A percentile compares a stretch with the other conserved stretches of the same genome.
phyloP scores from a whole-genome alignment of 2,113 vertebrate genomes.

The Parus major region DNA sequence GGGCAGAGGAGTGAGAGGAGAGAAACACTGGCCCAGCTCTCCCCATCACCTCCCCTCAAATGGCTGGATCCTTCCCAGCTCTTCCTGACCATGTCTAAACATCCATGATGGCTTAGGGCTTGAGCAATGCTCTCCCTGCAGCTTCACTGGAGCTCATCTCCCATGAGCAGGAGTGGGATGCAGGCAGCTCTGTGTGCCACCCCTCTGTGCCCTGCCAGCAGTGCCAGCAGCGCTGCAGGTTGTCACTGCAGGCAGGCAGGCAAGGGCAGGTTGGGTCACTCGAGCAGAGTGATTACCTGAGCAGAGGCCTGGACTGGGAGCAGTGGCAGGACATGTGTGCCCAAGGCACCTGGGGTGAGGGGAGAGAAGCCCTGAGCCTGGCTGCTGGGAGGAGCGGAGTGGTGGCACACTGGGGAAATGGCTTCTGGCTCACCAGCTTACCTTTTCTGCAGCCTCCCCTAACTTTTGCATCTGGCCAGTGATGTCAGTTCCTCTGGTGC shows the following conservation, averaged over 20 bases:
- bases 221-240: fast-evolving
- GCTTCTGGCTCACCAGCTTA: background rate
- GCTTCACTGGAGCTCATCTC: background rate
- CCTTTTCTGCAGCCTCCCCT: background rate
- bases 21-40: background rate
- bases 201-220: fast-evolving
- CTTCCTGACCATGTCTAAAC: background rate
- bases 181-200: fast-evolving
- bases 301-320: background rate
- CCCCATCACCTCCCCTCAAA: background rate
- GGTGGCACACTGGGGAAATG: background rate
- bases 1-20: background rate
- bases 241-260: background rate
- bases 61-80: background rate
- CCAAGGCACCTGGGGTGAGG: background rate
- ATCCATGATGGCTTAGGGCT: background rate
- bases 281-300: background rate
- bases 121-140: background rate
- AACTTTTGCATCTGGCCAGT: fast-evolving
- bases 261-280: background rate
- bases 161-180: fast-evolving
- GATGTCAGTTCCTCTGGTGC: fast-evolving
- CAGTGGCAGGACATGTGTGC: background rate
- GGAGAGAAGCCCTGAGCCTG: background rate
- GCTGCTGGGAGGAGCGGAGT: fast-evolving